phyloP scores from a whole-genome alignment of 2,113 vertebrate species.

The Motacilla tschutschensis region DNA sequence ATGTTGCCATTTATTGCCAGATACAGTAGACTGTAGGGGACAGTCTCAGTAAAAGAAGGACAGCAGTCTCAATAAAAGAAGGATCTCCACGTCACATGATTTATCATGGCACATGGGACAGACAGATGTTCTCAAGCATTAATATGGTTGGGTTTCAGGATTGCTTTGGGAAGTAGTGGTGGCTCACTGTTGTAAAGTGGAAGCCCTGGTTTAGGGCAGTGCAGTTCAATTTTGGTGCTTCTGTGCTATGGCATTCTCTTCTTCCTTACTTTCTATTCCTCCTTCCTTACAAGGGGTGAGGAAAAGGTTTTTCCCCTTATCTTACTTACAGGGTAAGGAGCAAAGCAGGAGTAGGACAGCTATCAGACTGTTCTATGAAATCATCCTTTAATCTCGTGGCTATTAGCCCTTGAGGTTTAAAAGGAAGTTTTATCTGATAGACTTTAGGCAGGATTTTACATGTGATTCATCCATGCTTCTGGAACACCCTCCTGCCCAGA shows the following conservation, averaged over 20 bases:
- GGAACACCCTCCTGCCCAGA: neutral
- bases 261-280: neutral
- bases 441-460: neutral
- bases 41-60: neutral
- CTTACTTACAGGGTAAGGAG: neutral
- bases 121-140: neutral
- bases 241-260: neutral
- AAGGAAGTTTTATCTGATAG: neutral
- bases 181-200: neutral
- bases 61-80: neutral
- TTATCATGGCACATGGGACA: neutral
- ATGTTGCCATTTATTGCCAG: neutral
- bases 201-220: neutral
- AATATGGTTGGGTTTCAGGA: neutral
- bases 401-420: neutral
- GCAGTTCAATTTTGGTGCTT: fast-evolving
- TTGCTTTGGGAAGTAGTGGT: neutral
- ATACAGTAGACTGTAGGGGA: neutral
- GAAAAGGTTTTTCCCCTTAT: neutral
- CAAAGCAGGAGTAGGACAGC: neutral
- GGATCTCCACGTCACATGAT: neutral
- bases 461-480: neutral
- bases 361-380: neutral
- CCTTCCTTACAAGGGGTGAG: no score
- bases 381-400: neutral